Conservation (phyloP, 2,113 vertebrate species). For the Zosterops borbonicus region DNA sequence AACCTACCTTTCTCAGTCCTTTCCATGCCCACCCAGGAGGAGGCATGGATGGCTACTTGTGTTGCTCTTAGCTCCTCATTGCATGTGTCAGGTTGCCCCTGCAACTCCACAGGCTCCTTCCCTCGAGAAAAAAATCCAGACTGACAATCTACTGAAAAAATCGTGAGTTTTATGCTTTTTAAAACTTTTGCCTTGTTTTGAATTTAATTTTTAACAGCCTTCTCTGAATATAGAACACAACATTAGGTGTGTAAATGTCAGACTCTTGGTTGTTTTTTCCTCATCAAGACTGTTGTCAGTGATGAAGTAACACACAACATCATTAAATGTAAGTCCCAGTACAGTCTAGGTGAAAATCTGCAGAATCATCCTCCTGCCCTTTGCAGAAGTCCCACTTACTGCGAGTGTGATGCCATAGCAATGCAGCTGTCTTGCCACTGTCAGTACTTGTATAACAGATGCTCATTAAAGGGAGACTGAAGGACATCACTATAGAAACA, state of each 20-base stretch:
- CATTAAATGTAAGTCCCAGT: neutral
- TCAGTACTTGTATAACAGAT: neutral
- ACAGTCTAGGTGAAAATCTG: neutral
- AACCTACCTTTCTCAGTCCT: neutral
- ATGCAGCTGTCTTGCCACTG: neutral
- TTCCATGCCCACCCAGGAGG: neutral
- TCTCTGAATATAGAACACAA: neutral
- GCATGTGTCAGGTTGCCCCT: neutral
- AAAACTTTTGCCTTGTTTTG: neutral
- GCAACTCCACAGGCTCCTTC: neutral
- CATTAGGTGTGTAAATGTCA: neutral
- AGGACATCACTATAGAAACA: constrained; percentile 18
- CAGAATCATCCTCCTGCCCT: neutral
- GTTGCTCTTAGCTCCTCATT: neutral
- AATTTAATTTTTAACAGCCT: neutral
- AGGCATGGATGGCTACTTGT: neutral
- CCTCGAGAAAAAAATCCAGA: neutral
- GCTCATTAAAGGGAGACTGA: constrained; percentile 1
- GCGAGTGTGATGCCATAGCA: neutral
- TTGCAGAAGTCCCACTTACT: neutral
- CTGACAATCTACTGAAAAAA: neutral
- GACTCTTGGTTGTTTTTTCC: neutral
- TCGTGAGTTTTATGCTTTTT: neutral
- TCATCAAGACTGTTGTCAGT: neutral
- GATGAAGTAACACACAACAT: neutral